Base-by-base conservation (phyloP, 2,888 invertebrate species). In the Junonia oenone region DNA sequence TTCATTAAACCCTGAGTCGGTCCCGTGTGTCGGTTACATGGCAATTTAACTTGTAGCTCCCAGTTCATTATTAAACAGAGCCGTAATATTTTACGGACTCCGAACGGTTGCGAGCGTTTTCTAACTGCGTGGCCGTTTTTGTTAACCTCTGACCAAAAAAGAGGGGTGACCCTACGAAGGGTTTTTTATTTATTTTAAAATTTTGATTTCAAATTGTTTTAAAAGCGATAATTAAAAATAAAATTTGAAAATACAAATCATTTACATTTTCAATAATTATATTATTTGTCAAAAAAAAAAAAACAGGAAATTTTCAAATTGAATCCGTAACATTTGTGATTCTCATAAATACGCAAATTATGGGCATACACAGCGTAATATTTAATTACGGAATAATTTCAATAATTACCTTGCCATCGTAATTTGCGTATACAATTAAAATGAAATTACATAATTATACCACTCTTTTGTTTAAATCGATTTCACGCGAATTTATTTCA, bases 11-110 rank as follows among this genome's bases (percentile, higher is more conserved):
- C 58, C 51, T 61, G 62, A 64, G 62, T 62, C 61, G 56, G 59
- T 57, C 59, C 58, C 58, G 55, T 43, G 56, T 54, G 62, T 45
- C 61, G 59, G 65, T 70, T 65, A 68, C 68, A 67, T 70, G 68
- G 68, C 75, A 76, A 78, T 78, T 71, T 76, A 78, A 78, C 72
- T 78, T 78, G 62, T 49, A 48, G 63, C 62, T 68, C 63, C 65
- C 56, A 26, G 60, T 63, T 66, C 67, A 66, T 69, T 72, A 70
- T 69, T 72, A 66, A 43, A 13, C 55, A 66, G 55, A 49, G 49
- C 53, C 53, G 38, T 22, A 53, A 53, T 38, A 38, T 29, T 47
- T 47, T 47, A 43, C 43, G 26, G 31, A 9, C 33, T 17, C 45
- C 46, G 51, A 56, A 50, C 55, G 49, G 48, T 51, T 43, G 14